Evolutionary conservation across 92 coral and sea anemone genomes (phyloP).

Genomic region (Zoanthus solanderi): DNA sequence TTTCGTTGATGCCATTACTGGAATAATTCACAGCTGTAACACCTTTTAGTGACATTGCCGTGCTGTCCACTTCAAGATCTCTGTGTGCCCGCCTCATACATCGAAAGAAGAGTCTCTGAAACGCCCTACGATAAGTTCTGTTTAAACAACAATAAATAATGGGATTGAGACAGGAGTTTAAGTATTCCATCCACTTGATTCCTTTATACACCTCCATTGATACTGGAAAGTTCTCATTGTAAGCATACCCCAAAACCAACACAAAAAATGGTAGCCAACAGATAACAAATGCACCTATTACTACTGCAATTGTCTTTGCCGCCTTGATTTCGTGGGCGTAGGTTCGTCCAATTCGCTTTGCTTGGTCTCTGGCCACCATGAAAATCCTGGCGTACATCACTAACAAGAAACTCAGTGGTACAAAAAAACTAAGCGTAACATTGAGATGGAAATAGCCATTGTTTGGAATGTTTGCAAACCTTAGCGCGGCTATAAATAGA

Average conservation of each 20-base stretch:
- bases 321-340: constrained; percentile 95
- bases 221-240: constrained; percentile 28
- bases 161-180: constrained; percentile 93
- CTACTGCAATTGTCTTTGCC: constrained; percentile 96
- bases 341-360: constrained; percentile 80
- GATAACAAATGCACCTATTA: constrained; percentile 84
- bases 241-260: constrained; percentile 73
- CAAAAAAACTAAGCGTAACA: constrained; percentile 70
- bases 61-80: constrained; percentile 22
- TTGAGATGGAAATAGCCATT: constrained; percentile 74
- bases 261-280: constrained; percentile 93
- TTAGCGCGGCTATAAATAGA: constrained; percentile 69
- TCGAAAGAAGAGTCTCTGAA: constrained; percentile 76
- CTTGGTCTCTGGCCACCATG: constrained; percentile 91
- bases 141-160: constrained; percentile 90
- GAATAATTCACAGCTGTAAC: neutral
- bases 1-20: constrained; percentile 1
- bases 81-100: constrained; percentile 48
- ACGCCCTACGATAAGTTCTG: constrained; percentile 89
- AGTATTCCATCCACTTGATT: constrained; percentile 85
- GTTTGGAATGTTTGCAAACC: constrained; percentile 42
- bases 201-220: constrained; percentile 59
- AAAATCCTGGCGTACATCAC: constrained; percentile 90
- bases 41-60: constrained; percentile 13
- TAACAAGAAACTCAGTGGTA: constrained; percentile 82